Evolutionary conservation across 2,797 vertebrate genomes (phyloP).

Genomic region (Lepilemur septentrionalis): DNA sequence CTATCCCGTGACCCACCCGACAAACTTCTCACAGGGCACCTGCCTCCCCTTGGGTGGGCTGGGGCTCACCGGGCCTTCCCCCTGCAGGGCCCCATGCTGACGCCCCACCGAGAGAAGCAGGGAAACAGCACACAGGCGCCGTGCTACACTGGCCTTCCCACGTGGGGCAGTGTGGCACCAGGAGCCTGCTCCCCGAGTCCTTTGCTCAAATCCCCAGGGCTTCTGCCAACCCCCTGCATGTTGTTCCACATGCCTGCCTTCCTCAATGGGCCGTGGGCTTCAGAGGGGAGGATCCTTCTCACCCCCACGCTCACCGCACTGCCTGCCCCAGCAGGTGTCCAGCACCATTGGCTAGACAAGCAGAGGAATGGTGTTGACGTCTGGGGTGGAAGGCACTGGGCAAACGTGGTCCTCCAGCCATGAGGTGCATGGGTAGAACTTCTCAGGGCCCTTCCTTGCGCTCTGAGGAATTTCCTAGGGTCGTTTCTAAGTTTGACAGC

Average conservation of each 20-base stretch:
- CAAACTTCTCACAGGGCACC: background rate
- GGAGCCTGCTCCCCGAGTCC: background rate
- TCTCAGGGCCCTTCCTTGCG: background rate
- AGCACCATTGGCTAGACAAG: background rate
- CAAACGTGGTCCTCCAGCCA: background rate
- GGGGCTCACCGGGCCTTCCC: background rate
- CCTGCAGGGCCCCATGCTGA: background rate
- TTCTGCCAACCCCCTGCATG: background rate
- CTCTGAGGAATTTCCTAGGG: background rate
- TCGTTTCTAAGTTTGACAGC: background rate
- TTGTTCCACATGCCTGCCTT: background rate
- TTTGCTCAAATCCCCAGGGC: background rate
- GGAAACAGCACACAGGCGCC: background rate
- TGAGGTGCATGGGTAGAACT: background rate
- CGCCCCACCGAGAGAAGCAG: background rate
- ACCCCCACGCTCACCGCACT: background rate
- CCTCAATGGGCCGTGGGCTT: background rate
- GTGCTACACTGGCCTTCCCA: background rate
- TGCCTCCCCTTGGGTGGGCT: background rate
- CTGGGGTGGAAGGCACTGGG: background rate
- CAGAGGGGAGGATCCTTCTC: background rate
- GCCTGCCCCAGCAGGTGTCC: background rate
- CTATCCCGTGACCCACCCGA: background rate
- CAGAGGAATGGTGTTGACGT: background rate
- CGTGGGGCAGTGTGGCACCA: fast-evolving